Conservation (phyloP, 2,113 vertebrate genomes). For the Sceloporus tristichus region DNA sequence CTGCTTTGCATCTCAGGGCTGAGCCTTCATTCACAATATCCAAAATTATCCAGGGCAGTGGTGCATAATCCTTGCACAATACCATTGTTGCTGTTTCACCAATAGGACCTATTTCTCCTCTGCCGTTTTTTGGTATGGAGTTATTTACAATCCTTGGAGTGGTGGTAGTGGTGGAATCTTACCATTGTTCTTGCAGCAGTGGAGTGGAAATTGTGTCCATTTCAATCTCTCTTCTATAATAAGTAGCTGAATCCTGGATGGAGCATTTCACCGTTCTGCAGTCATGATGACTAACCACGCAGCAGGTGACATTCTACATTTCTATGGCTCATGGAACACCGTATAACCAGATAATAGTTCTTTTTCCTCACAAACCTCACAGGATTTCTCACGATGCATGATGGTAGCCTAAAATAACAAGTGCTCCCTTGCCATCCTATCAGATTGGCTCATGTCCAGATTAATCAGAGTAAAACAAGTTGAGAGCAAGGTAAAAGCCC, state of each 20-base stretch:
- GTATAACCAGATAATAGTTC: neutral
- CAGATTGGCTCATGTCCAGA: neutral
- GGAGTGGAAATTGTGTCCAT: neutral
- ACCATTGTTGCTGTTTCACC: neutral
- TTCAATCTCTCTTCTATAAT: neutral
- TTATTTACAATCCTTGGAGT: neutral
- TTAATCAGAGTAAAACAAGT: neutral
- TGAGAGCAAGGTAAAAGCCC: neutral
- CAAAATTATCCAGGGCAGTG: neutral
- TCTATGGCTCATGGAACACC: slow-evolving; percentile 1
- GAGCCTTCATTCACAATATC: neutral
- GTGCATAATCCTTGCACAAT: neutral
- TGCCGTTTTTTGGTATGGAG: too few relatives aligned
- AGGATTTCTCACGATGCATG: neutral
- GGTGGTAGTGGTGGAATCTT: neutral
- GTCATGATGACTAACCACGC: neutral
- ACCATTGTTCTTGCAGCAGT: neutral
- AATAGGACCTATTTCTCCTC: neutral
- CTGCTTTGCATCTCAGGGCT: neutral
- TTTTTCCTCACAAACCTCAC: neutral
- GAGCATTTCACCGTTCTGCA: neutral
- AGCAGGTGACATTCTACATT: neutral
- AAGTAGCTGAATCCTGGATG: neutral
- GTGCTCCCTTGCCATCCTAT: neutral
- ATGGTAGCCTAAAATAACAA: neutral